Conservation (phyloP, 2,113 vertebrate genomes). For the Alosa alosa region DNA sequence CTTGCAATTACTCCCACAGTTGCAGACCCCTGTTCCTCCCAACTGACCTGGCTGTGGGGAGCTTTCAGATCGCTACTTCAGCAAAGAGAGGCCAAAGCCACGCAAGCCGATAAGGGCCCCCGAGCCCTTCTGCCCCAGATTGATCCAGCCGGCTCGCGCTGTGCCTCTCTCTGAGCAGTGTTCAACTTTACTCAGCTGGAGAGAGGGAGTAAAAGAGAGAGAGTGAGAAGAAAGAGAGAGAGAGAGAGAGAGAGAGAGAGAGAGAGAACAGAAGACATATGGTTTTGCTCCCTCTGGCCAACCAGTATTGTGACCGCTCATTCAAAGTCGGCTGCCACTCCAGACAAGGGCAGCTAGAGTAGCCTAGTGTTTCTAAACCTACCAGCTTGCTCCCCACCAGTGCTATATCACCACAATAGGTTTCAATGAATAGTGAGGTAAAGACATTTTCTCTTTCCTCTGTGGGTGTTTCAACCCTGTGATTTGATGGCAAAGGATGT, state of each 20-base stretch:
- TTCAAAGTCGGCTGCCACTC: conserved; percentile 23
- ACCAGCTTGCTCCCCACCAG: neutral
- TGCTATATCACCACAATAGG: neutral
- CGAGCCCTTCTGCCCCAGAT: neutral
- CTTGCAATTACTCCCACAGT: conserved; percentile 5
- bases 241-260: neutral
- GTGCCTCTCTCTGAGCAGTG: neutral
- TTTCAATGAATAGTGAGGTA: neutral
- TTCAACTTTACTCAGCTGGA: neutral
- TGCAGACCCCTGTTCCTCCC: neutral
- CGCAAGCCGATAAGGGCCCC: neutral
- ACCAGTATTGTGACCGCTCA: conserved; percentile 28
- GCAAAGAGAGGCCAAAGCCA: neutral
- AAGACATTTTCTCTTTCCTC: neutral
- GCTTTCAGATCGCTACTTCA: neutral
- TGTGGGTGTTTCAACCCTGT: neutral
- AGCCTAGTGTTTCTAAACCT: neutral
- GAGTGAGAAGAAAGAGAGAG: neutral
- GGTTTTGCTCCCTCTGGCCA: neutral
- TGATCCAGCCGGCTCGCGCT: neutral
- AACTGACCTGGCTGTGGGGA: neutral
- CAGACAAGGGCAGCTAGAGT: neutral
- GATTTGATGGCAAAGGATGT: neutral
- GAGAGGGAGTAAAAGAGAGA: neutral
- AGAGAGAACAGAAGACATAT: neutral